Evolutionary conservation across 2,888 invertebrate genomes (phyloP), one percentile per base, ranked within the genome.

Genomic region (Macrosoma leucophasiata): DNA sequence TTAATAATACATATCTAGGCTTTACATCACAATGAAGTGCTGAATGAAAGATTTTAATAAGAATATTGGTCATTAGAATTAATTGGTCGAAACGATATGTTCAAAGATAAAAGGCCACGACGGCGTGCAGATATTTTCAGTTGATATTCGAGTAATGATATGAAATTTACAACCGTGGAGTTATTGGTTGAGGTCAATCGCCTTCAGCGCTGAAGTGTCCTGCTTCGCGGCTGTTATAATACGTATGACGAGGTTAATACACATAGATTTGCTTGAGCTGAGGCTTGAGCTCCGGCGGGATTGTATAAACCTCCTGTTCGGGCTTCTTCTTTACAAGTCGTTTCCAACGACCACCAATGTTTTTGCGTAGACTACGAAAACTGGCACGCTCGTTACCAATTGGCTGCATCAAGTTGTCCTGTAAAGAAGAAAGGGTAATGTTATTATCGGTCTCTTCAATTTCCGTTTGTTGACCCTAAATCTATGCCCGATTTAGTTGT

Each of bases 221-320:
- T 69, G 77, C 76, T 78, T 75, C 76, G 61, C 58, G 64, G 70
- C 65, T 63, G 58, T 35, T 57, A 50, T 46, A 56, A 57, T 58
- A 34, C 39, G 25, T 31, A 28, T 30, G 24, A 34, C 40, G 36
- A 43, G 40, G 37, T 86, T 87, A 94, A 84, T 94, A 94, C 70
- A 94, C 94, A 78, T 94, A 94, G 66, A 94, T 94, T 70, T 93
- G 91, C 84, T 94, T 94, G 55, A 94, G 88, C 85, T 94, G 94
- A 55, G 93, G 93, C 74, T 92, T 92, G 62, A 94, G 87, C 84
- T 94, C 94, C 38, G 93, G 92, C 56, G 94, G 94, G 86, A 94
- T 93, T 74, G 91, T 90, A 84, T 92, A 92, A 49, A 90, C 88
- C 68, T 93, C 91, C 73, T 91, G 90, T 65, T 90, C 89, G 48